Conservation (phyloP, 2,888 invertebrate species). For the Drosophila pseudotakahashii region DNA sequence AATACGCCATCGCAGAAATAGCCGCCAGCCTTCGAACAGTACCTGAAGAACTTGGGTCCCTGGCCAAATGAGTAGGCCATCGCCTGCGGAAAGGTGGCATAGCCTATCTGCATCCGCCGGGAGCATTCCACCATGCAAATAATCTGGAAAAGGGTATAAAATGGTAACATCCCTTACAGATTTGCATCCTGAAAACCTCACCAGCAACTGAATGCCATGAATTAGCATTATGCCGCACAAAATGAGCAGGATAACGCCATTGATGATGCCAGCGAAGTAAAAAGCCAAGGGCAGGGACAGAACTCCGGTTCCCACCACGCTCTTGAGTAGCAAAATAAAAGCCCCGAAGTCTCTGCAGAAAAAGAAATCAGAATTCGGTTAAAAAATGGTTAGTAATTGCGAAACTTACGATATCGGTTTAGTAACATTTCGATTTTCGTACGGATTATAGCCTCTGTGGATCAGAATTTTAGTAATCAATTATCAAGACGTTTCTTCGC, state of each 20-base stretch:
- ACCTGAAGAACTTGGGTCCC: slow-evolving; percentile 39
- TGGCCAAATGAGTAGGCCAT: slow-evolving; percentile 45
- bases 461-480: not conserved
- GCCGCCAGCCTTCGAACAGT: slow-evolving; percentile 6
- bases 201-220: slow-evolving; percentile 59
- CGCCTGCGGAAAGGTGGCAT: slow-evolving; percentile 46
- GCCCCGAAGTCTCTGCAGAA: slow-evolving; percentile 25
- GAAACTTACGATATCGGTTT: slow-evolving; percentile 50
- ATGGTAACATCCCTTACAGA: not conserved
- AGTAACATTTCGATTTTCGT: slow-evolving; percentile 36
- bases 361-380: no score
- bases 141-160: slow-evolving; percentile 33
- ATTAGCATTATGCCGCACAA: slow-evolving; percentile 23
- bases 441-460: slow-evolving; percentile 48
- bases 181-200: slow-evolving; percentile 8
- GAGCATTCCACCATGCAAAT: slow-evolving; percentile 49
- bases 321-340: slow-evolving; percentile 50
- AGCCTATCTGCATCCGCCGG: slow-evolving; percentile 29
- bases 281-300: slow-evolving; percentile 64
- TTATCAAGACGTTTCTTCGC: no score
- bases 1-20: slow-evolving; percentile 89
- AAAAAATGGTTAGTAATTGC: not conserved
- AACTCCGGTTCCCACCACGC: slow-evolving; percentile 55
- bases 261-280: slow-evolving; percentile 35
- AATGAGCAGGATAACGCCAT: slow-evolving; percentile 40